Evolutionary conservation across 2,797 vertebrate species (phyloP).

Genomic region (Borostomias antarcticus): DNA sequence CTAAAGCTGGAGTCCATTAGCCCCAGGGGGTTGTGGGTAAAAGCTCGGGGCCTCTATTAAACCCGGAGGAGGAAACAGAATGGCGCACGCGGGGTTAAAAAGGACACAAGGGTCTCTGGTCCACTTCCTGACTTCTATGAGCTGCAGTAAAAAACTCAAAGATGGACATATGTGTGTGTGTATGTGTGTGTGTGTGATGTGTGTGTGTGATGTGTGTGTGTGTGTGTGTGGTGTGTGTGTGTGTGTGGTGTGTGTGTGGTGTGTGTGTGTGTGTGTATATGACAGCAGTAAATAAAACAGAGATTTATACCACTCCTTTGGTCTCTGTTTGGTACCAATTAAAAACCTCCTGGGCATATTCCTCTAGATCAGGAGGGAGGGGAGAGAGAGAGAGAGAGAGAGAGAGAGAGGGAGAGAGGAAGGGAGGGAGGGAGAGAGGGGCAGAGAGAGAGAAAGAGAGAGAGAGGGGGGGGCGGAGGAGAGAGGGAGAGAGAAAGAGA

Average conservation of each 20-base stretch:
- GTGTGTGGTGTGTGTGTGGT: background rate
- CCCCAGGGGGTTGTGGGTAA: conserved; percentile 15
- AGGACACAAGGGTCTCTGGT: conserved; percentile 20
- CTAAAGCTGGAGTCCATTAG: conserved; percentile 17
- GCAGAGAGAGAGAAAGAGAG: background rate
- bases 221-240: conserved; percentile 8
- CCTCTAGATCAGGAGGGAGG: conserved; percentile 26
- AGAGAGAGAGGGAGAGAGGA: background rate
- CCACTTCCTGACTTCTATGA: conserved; percentile 49
- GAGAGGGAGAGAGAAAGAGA: background rate
- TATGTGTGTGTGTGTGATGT: background rate
- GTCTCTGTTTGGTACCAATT: conserved; percentile 38
- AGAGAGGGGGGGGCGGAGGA: conserved; percentile 22
- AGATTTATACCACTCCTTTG: conserved; percentile 10
- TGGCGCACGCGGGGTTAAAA: conserved; percentile 25
- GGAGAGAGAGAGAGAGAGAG: conserved; percentile 18
- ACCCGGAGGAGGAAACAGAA: conserved; percentile 5
- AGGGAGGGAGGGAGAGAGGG: background rate
- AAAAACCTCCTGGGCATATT: conserved; percentile 38
- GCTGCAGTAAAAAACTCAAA: conserved; percentile 27
- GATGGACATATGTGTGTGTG: background rate
- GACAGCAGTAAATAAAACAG: conserved; percentile 30
- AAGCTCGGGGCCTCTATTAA: background rate
- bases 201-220: no score
- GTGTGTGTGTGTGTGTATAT: conserved; percentile 7